Base-by-base conservation (phyloP, 1,140 invertebrate species). In the Pollicipes pollicipes region DNA sequence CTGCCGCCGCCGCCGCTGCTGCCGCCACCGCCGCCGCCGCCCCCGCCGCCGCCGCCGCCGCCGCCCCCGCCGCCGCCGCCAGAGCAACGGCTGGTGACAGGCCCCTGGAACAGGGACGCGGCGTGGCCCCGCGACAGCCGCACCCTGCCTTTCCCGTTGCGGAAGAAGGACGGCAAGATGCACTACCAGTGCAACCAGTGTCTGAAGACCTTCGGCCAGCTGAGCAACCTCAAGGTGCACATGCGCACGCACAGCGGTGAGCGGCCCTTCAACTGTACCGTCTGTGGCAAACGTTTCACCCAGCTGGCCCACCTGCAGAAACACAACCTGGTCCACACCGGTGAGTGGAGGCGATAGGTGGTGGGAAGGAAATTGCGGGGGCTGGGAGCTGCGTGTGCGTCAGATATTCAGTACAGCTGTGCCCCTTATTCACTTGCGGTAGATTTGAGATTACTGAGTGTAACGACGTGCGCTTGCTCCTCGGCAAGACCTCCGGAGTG, bases 141-240 rank as follows among this genome's bases (percentile, higher is more conserved):
- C 74, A 91, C 93, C 73, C 82, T 98, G 68, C 95, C 95, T 0
- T 98, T 97, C 81, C 95, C 95, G 0, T 82, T 98, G 69, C 93
- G 95, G 82, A 98, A 98, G 82, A 96, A 96, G 81, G 94, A 98
- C 78, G 95, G 95, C 0, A 98, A 99, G 82, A 98, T 98, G 90
- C 93, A 98, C 77, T 99, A 99, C 81, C 94, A 98, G 81, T 99
- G 97, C 80, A 98, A 98, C 77, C 90, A 97, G 26, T 99, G 97
- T 78, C 89, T 87, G 77, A 99, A 99, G 81, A 97, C 94, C 0
- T 99, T 99, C 78, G 97, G 97, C 24, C 97, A 99, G 80, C 81
- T 99, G 66, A 98, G 95, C 2, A 99, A 99, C 81, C 83, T 99
- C 16, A 99, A 99, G 81, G 97, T 99, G 73, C 96, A 99, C 79